Base-by-base conservation (phyloP, 2,797 vertebrate species). In the Eulemur albifrons region DNA sequence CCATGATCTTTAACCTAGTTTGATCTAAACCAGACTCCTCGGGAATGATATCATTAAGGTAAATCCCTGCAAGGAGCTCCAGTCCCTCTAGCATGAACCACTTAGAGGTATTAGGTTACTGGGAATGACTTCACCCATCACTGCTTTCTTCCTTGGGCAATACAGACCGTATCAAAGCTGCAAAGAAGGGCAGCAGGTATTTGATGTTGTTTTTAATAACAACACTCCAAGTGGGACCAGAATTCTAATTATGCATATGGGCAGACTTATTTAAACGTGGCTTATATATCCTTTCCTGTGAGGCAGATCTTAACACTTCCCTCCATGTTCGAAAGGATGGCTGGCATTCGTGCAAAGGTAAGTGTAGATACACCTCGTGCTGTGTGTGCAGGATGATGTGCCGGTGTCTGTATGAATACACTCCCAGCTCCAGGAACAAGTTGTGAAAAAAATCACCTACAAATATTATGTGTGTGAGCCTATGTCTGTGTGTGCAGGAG, bases 1-100 rank as follows among this genome's bases (percentile, higher is more conserved):
- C 95, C 98, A 57, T 98, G 98, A 98, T 98, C 99, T 99, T 99
- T 99, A 98, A 98, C 99, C 99, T 84, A 97, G 96, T 98, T 98
- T 98, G 98, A 99, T 99, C 98, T 98, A 99, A 99, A 99, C 98
- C 99, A 99, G 99, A 99, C 98, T 98, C 97, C 97, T 97, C 73
- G 90, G 98, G 98, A 97, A 98, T 99, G 98, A 98, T 98, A 98
- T 99, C 98, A 98, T 98, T 98, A 98, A 98, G 98, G 98, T 97
- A 99, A 99, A 99, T 99, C 98, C 98, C 97, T 88, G 90, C 93
- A 98, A 98, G 93, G 97, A 98, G 97, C 97, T 82, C 90, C 97
- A 87, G 97, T 83, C 91, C 90, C 98, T 98, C 98, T 95, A 92
- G 96, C 94, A 86, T 97, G 98, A 98, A 96, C 98, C 97, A 63